Conservation (phyloP, 2,797 vertebrate species). For the Eremophila alpestris region DNA sequence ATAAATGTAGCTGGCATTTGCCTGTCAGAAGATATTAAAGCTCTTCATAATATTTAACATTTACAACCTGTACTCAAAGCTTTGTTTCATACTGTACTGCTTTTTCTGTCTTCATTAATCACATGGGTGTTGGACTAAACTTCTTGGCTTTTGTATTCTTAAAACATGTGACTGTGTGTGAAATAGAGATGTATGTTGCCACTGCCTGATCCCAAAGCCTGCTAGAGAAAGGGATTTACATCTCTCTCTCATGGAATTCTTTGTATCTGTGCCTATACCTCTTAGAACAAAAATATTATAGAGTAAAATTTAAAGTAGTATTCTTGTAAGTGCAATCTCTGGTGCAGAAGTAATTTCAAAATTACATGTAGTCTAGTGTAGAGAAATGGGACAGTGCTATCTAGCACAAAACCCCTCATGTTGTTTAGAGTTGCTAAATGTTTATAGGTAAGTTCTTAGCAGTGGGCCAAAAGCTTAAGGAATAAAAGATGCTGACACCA, state of each 20-base stretch:
- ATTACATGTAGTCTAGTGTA: accelerated
- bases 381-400: neutral
- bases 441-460: neutral
- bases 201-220: neutral
- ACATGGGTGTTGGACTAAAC: neutral
- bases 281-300: neutral
- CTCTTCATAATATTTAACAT: neutral
- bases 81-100: neutral
- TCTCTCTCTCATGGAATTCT: neutral
- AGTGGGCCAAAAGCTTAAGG: neutral
- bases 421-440: neutral
- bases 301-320: neutral
- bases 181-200: neutral
- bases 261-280: neutral
- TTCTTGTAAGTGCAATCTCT: neutral
- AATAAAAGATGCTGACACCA: neutral
- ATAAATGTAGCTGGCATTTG: neutral
- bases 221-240: neutral
- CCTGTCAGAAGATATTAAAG: neutral
- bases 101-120: neutral
- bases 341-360: neutral
- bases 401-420: accelerated
- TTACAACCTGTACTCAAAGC: neutral
- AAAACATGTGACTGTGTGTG: neutral
- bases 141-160: neutral